A percentile compares a stretch with the other conserved stretches of the same genome.
Evolutionary conservation across 2,113 vertebrate species (phyloP).

Genomic region (Malurus elegans): DNA sequence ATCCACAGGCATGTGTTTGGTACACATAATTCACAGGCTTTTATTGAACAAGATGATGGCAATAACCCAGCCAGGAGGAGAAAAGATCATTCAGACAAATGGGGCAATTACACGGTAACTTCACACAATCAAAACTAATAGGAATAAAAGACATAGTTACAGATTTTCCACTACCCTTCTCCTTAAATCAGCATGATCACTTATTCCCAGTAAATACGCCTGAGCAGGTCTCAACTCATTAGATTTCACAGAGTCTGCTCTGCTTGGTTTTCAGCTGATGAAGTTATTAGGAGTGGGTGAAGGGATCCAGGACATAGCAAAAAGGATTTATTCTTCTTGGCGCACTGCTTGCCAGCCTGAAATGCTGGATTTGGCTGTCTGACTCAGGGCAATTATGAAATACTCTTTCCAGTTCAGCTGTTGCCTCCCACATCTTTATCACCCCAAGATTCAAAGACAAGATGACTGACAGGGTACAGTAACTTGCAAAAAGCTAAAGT

Average conservation of each 20-base stretch:
- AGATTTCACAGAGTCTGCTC: slow-evolving; percentile 21
- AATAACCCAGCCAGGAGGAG: neutral
- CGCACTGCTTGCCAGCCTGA: slow-evolving; percentile 24
- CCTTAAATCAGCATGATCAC: slow-evolving; percentile 42
- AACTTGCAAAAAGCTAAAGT: neutral
- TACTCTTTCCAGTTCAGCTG: slow-evolving; percentile 56
- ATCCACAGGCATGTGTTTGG: neutral
- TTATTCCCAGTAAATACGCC: neutral
- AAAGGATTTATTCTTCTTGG: slow-evolving; percentile 47
- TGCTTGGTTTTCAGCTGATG: slow-evolving; percentile 32
- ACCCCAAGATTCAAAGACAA: slow-evolving; percentile 29
- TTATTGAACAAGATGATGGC: slow-evolving; percentile 13
- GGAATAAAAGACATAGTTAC: slow-evolving; percentile 39
- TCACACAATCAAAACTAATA: slow-evolving; percentile 49
- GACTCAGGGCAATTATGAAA: slow-evolving; percentile 62
- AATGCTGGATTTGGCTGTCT: slow-evolving; percentile 53
- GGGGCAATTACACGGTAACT: slow-evolving; percentile 46
- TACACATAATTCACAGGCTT: neutral
- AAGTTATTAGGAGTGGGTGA: slow-evolving; percentile 41
- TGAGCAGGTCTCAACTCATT: slow-evolving; percentile 39
- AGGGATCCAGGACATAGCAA: slow-evolving; percentile 48
- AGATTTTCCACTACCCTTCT: slow-evolving; percentile 31
- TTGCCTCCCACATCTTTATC: slow-evolving; percentile 55
- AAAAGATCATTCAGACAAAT: slow-evolving; percentile 49
- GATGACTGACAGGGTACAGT: slow-evolving; percentile 27